Conservation (phyloP, 2,888 invertebrate species). For the Zaprionus lineosus region DNA sequence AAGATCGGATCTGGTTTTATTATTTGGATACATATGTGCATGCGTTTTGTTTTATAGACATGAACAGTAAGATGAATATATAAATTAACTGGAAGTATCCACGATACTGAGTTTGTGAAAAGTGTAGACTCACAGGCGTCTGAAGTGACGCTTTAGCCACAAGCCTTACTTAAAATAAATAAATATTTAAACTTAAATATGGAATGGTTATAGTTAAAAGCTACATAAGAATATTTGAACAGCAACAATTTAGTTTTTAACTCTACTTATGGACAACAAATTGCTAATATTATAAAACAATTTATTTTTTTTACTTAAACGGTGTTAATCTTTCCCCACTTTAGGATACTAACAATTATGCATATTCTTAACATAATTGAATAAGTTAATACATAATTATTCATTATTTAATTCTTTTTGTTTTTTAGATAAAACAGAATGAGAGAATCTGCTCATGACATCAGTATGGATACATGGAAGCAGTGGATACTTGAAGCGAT, state of each 20-base stretch:
- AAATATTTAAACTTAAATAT: no score
- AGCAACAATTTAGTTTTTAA: no score
- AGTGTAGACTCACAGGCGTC: background rate
- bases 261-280: no score
- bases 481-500: conserved; percentile 96
- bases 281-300: no score
- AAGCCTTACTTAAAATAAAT: background rate
- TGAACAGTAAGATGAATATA: background rate
- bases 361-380: no score
- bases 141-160: background rate
- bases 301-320: no score
- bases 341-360: no score
- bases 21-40: background rate
- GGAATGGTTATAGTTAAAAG: no score
- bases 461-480: conserved; percentile 87
- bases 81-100: background rate
- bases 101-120: background rate
- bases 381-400: no score
- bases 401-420: no score
- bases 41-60: background rate
- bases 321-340: no score
- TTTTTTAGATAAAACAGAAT: conserved; percentile 51
- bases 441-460: conserved; percentile 82
- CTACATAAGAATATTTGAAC: no score
- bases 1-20: background rate